Base-by-base conservation (phyloP, 2,113 vertebrate species). In the Tonatia bakeri region DNA sequence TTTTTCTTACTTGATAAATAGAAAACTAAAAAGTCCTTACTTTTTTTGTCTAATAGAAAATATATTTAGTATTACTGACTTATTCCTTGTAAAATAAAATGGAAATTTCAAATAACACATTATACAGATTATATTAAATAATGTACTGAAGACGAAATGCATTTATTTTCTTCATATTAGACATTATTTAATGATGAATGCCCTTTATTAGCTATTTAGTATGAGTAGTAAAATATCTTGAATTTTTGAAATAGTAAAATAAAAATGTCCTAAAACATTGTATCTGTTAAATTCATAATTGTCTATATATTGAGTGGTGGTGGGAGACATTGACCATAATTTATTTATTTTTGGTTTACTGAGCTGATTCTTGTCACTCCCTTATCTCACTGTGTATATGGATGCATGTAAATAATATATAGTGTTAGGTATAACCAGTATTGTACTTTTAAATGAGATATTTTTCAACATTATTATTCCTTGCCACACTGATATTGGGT, bases 121-220 rank as follows among this genome's bases (percentile, higher is more conserved):
- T 72, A 54, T 89, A 11, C n/a, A 45, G 0, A 61, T 75, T 87
- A 9, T 79, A 38, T 52, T 91, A 70, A 12, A 50, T 95, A 43
- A 85, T 8, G 1, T 67, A 72, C 5, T 96, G 83, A 20, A 22
- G 31, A 72, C n/a, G n/a, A n/a, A n/a, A 43, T 43, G 9, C 65
- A 22, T 94, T 73, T 56, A 40, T 95, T 83, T 70, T 40, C 87
- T 88, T 84, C 92, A 94, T 2, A n/a, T 87, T 38, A 89, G 86
- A 54, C 0, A 84, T 69, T 75, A 92, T 91, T 79, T 50, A 77
- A 40, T 65, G 5, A 45, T 13, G 7, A 84, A 10, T 61, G 72
- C 88, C 9, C 50, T 61, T 7, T 82, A 14, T 1, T 5, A 22
- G 59, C 5, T 50, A 1, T 81, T 43, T 50, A 43, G 90, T 69